Base-by-base conservation (phyloP, 2,113 vertebrate genomes). In the Platichthys stellatus region DNA sequence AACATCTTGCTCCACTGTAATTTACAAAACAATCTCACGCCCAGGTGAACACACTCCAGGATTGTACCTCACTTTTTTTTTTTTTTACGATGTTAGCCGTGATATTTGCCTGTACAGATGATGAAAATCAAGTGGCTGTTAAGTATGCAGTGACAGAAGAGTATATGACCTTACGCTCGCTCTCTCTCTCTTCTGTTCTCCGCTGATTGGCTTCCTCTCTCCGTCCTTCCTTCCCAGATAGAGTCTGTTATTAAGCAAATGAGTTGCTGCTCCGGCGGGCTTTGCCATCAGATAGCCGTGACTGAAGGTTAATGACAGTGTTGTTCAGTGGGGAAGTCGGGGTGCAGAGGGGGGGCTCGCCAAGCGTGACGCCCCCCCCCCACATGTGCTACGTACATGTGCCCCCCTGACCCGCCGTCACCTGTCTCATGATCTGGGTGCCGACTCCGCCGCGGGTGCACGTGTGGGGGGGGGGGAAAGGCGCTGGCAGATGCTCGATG, bases 281-380 rank as follows among this genome's bases (percentile, higher is more conserved):
- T 87, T 85, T 81, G 62, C 63, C 74, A 89, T 92, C 88, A 85
- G 90, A 93, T 89, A 88, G 75, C 63, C 31, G 54, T 73, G 77
- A 88, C 76, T 86, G 80, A 91, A 92, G 89, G 91, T 91, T 92
- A 94, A 93, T 92, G 87, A 79, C 75, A 15, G 78, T 74, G 82
- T 69, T 78, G 67, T 87, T 77, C 24, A 72, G 63, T 7, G 63
- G 57, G 74, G 76, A 83, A 84, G 60, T 57, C 17, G 51, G 20
- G 77, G 45, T 53, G 70, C 21, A n/a, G 28, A 24, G 28, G 60
- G 49, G n/a, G 49, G 21, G 57, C 61, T 63, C 56, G 18, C 40
- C 10, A 47, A 67, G 81, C 74, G 56, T 68, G 76, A 83, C 26
- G 51, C 57, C 54, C n/a, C 31, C 4, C 5, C 4, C 83, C 24